A percentile compares a stretch with the other conserved stretches of the same genome.
These are phyloP conservation scores for Microcebus griseorufus DNA, from an alignment of 2,113 vertebrate genomes.

Conservation along the genomic window DNA sequence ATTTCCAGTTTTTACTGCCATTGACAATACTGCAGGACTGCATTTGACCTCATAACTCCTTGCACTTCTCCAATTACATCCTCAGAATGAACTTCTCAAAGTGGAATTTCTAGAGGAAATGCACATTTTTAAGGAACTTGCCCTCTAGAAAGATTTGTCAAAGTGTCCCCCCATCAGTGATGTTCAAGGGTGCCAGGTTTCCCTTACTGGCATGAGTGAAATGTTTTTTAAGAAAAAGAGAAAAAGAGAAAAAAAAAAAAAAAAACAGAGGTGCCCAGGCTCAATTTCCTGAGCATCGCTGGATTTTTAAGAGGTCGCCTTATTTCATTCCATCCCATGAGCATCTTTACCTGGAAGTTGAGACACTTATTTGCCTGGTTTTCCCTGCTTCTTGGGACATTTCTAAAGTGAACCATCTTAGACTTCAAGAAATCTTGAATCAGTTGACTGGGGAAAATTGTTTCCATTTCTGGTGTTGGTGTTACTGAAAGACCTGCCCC, in stretches of 20 bases:
- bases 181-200: background rate
- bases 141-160: background rate
- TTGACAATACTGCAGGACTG: rapidly evolving
- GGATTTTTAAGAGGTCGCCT: background rate
- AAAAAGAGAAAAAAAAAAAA: background rate
- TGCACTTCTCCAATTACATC: background rate
- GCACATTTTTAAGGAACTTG: background rate
- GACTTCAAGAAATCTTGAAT: background rate
- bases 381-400: background rate
- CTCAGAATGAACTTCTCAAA: background rate
- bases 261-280: background rate
- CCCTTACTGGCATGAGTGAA: background rate
- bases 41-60: background rate
- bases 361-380: background rate
- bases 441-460: background rate
- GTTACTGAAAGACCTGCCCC: background rate
- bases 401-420: background rate
- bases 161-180: background rate
- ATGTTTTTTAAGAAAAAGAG: background rate
- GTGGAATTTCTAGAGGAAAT: background rate
- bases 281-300: rapidly evolving
- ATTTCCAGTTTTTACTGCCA: background rate
- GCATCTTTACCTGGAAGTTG: background rate
- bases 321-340: background rate
- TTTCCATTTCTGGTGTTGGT: background rate